phyloP scores from a whole-genome alignment of 2,797 vertebrate species.

The Anguilla anguilla region DNA sequence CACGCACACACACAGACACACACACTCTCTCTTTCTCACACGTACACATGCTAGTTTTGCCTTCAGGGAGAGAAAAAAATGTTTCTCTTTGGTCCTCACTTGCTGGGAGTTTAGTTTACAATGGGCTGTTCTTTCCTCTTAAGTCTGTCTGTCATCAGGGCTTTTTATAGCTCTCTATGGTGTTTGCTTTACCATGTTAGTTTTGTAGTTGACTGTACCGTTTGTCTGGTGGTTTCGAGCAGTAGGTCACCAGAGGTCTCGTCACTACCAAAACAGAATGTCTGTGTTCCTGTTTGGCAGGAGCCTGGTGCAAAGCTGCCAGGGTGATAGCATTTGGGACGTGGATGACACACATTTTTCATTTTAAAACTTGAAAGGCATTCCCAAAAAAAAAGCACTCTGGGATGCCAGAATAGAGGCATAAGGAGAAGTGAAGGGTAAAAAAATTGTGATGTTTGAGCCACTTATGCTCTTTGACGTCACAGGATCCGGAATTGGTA shows the following conservation, averaged over 20 bases:
- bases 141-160: slow-evolving; percentile 27
- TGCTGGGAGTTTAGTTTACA: slow-evolving; percentile 27
- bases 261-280: slow-evolving; percentile 14
- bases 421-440: neutral
- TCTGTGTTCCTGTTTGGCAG: slow-evolving; percentile 8
- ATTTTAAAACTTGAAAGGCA: neutral
- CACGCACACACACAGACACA: neutral
- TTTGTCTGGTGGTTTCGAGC: slow-evolving; percentile 8
- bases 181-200: slow-evolving; percentile 22
- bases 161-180: slow-evolving; percentile 19
- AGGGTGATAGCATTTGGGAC: neutral
- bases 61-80: neutral
- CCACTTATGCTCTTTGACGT: neutral
- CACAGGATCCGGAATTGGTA: neutral
- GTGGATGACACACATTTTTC: neutral
- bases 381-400: neutral
- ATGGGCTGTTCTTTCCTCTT: slow-evolving; percentile 18
- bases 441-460: neutral
- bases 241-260: slow-evolving; percentile 23
- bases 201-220: neutral
- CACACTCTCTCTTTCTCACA: slow-evolving; percentile 22
- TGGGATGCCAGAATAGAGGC: neutral
- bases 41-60: neutral
- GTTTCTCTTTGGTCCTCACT: slow-evolving; percentile 3
- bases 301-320: neutral